Evolutionary conservation across 1,140 invertebrate species (phyloP).

Genomic region (Matsumurasca onukii): DNA sequence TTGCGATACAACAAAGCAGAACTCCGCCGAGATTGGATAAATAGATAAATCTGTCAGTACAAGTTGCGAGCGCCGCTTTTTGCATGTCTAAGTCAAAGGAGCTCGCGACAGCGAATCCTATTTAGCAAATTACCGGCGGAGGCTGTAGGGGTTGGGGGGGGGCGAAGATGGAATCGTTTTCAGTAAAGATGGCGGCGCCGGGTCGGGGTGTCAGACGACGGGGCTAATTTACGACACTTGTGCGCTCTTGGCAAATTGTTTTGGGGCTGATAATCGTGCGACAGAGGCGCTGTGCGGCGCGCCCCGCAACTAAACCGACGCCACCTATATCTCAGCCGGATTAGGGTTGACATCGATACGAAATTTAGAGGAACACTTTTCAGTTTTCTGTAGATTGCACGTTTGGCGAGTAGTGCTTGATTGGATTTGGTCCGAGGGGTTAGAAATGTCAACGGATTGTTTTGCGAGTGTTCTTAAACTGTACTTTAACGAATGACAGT

Average conservation of each 20-base stretch:
- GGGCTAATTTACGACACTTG: slow-evolving; percentile 15
- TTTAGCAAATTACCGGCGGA: slow-evolving; percentile 14
- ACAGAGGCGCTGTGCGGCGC: neutral
- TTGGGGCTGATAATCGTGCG: neutral
- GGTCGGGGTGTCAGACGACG: neutral
- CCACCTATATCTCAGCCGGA: no score
- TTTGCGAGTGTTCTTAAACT: no score
- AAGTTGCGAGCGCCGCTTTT: neutral
- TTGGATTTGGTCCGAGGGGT: no score
- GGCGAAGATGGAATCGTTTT: slow-evolving; percentile 8
- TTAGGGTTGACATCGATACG: no score
- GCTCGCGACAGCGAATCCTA: slow-evolving; percentile 1
- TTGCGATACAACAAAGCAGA: neutral
- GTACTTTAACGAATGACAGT: no score
- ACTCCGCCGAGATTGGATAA: neutral
- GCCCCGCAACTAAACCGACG: neutral
- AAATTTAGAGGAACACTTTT: no score
- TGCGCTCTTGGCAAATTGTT: slow-evolving; percentile 13
- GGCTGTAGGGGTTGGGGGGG: no score
- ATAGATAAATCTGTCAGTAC: slow-evolving; percentile 1
- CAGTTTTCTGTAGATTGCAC: no score
- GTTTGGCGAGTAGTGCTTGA: no score
- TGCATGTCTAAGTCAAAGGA: neutral
- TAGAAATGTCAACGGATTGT: no score
- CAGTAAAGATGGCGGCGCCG: slow-evolving; percentile 2